Evolutionary conservation across 1,140 invertebrate species (phyloP), one percentile per base, ranked within the genome.

Genomic region (Bombus affinis): DNA sequence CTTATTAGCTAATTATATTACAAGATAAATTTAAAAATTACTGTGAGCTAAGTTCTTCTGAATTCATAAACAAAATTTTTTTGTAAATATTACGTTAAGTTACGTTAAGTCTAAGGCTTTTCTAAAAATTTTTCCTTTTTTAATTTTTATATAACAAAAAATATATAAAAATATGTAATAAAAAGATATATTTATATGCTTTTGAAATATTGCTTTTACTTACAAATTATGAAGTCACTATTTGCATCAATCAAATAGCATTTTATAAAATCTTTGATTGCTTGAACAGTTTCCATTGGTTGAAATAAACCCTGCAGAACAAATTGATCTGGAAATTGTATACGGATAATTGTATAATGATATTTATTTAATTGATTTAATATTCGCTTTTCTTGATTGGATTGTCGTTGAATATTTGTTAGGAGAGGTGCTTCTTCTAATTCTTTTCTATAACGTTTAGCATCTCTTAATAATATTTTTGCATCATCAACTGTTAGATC

Each of bases 301-400:
- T 95, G 95, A 91, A 98, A 98, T 22, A 97, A 95, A 18, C 97
- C 98, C 95, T 98, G 98, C 8, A 98, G 94, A 47, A 98, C 97
- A 72, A 97, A 95, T 76, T 97, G 96, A 94, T 98, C 96, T 6
- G 98, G 97, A 94, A 98, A 98, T 91, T 97, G 97, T 89, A 98
- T 96, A 74, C 98, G 95, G 71, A 98, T 97, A 18, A 98, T 96
- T 71, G 96, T 96, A 91, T 96, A 96, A 88, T 97, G 96, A 93
- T 98, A 98, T 84, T 96, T 96, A 81, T 96, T 95, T 35, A 98
- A 92, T 90, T 96, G 96, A 32, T 95, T 94, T 72, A 96, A 87
- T 88, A 95, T 96, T 71, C 94, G 95, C 92, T 96, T 96, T 86
- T 97, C 96, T 83, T 96, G 94, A 92, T 97, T 95, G 57, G 96